phyloP scores from a whole-genome alignment of 1,140 invertebrate species.

The Drosophila kurseongensis region DNA sequence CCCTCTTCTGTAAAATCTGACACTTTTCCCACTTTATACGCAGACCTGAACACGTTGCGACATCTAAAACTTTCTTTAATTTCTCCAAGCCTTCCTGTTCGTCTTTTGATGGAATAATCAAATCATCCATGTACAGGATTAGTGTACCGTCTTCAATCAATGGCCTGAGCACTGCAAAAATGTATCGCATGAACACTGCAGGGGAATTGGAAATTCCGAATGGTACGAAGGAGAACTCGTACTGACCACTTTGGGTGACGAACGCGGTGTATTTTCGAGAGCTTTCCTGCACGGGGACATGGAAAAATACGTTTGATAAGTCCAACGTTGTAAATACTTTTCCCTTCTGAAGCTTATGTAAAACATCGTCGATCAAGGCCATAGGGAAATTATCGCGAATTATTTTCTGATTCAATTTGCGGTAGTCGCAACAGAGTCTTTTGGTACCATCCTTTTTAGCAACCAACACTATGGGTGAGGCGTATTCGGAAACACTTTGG shows the following conservation, averaged over 20 bases:
- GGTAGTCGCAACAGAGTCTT: constrained; percentile 8
- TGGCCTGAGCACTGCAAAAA: not conserved
- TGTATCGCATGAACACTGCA: constrained; percentile 1
- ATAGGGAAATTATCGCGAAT: constrained; percentile 13
- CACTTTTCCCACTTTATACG: not conserved
- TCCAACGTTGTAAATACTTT: constrained; percentile 12
- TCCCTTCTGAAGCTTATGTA: constrained; percentile 11
- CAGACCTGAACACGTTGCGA: not conserved
- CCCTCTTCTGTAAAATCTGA: too few relatives aligned
- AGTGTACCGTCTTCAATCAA: too few relatives aligned
- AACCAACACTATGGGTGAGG: too few relatives aligned
- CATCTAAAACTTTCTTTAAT: not conserved
- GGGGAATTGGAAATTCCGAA: too few relatives aligned
- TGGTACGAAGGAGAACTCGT: too few relatives aligned
- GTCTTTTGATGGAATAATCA: not conserved
- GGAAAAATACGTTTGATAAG: constrained; percentile 6
- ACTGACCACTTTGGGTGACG: too few relatives aligned
- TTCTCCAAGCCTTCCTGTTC: not conserved
- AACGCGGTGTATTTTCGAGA: constrained; percentile 8
- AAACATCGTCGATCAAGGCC: constrained; percentile 2
- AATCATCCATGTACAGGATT: not conserved
- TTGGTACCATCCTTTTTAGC: too few relatives aligned
- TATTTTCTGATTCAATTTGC: constrained; percentile 9
- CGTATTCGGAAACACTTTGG: not conserved
- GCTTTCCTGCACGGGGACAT: not conserved